These are phyloP conservation scores for Crossaster papposus DNA, from an alignment of 53 echinoderm and acorn worm species.

Conservation along the genomic window DNA sequence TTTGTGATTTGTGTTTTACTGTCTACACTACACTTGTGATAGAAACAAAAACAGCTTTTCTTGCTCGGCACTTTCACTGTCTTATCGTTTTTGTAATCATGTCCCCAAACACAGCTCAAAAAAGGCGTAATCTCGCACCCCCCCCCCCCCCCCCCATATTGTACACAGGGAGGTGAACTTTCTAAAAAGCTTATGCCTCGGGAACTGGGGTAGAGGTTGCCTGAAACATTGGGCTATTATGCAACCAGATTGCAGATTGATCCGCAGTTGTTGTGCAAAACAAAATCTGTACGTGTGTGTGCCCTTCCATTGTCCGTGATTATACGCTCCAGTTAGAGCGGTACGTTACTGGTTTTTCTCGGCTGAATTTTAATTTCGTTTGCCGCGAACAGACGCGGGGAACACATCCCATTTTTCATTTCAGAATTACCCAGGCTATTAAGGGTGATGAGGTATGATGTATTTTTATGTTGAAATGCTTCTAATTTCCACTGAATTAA, in stretches of 20 bases:
- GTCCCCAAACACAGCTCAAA: background rate
- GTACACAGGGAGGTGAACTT: background rate
- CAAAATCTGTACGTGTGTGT: background rate
- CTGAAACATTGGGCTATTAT: background rate
- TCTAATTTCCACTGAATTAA: too few relatives aligned
- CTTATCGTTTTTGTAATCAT: background rate
- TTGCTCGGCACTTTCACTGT: background rate
- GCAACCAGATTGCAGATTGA: too few relatives aligned
- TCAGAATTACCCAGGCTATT: background rate
- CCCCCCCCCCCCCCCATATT: too few relatives aligned
- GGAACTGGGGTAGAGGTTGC: background rate
- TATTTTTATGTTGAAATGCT: background rate
- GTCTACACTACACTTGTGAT: background rate
- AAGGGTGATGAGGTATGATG: background rate
- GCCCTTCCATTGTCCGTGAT: background rate
- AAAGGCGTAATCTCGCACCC: background rate
- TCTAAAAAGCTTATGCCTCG: background rate
- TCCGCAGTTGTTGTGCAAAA: too few relatives aligned
- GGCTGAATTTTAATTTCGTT: background rate
- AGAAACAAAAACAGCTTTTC: background rate
- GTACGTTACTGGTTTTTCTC: background rate
- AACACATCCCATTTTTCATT: background rate
- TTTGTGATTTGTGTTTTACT: background rate
- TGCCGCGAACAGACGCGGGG: background rate
- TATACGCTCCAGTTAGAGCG: conserved; percentile 5